phyloP scores from a whole-genome alignment of 1,140 invertebrate genomes.

The Dendroctonus valens region DNA sequence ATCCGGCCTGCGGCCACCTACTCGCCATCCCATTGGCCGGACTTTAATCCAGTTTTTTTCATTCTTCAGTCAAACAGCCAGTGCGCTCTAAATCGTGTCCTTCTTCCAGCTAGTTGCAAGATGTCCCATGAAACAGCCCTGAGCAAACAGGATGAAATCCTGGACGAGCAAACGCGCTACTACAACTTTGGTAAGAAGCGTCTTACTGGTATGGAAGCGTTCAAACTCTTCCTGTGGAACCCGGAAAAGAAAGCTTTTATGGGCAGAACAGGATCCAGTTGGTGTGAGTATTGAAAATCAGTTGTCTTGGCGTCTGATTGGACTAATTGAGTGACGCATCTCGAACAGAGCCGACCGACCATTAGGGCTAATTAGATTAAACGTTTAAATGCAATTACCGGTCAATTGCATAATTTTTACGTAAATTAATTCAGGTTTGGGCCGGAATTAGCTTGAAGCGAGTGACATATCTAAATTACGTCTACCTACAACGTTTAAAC shows the following conservation, averaged over 20 bases:
- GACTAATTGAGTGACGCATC: too few species aligned
- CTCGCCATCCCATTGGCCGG: constrained; percentile 38
- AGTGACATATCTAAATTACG: too few species aligned
- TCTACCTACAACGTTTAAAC: too few species aligned
- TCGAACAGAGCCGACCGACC: too few species aligned
- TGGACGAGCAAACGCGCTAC: constrained; percentile 52
- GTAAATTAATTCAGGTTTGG: too few species aligned
- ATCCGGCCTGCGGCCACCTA: constrained; percentile 48
- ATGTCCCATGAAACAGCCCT: constrained; percentile 13
- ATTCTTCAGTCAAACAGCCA: background rate
- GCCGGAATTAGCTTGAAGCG: too few species aligned
- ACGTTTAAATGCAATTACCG: too few species aligned
- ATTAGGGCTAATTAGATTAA: too few species aligned
- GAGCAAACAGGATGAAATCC: constrained; percentile 47
- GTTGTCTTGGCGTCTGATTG: too few species aligned
- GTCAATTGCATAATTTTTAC: too few species aligned
- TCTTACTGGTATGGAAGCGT: constrained; percentile 56
- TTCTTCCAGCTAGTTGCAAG: background rate
- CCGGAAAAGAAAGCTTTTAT: constrained; percentile 64
- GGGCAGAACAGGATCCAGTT: constrained; percentile 66
- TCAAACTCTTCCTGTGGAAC: constrained; percentile 68
- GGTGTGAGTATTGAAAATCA: constrained; percentile 61
- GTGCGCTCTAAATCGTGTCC: background rate
- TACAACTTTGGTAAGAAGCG: constrained; percentile 57
- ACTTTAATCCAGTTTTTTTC: constrained; percentile 25